Evolutionary conservation across 1,140 invertebrate species (phyloP), one percentile per base, ranked within the genome.

Genomic region (Bursaphelenchus mucronatus): DNA sequence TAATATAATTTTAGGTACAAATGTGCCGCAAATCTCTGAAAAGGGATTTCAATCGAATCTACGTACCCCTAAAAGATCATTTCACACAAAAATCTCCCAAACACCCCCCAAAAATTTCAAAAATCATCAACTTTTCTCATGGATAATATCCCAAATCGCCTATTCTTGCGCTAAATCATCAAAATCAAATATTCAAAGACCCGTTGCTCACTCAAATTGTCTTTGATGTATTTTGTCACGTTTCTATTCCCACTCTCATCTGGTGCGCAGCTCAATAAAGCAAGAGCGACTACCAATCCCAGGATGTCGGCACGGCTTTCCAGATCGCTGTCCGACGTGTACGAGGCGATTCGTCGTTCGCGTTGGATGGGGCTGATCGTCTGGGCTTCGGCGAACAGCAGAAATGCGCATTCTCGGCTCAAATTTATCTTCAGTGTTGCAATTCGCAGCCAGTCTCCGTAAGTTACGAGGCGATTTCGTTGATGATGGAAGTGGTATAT

Each of bases 401-500:
- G 57, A 30, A 63, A 63, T 6, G 61, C 61, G 11, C 19, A 55
- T 62, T 63, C 61, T 1, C 15, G n/a, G n/a, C 55, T 39, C 30
- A 63, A 19, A 39, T 13, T n/a, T 30, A 63, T 63, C 9, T 63
- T 63, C 10, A 15, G 11, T 4, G 13, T 8, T 8, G 61, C 61
- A 3, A 63, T 39, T 41, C 30, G 13, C 15, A 65, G 13, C 61
- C 61, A 63, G 7, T 63, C 61, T 3, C 63, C 59, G 19, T 30
- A 63, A 13, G 59, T 15, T n/a, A 63, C 62, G n/a, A 65, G 11
- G 11, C 61, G 61, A 63, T 30, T 63, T 39, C 61, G 11, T 7
- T 65, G 61, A 63, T 11, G 17, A 7, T 21, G 11, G 56, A 63
- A 63, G 11, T 63, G 61, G 9, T 63, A 40, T 1, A 13, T 64